These are phyloP conservation scores for Raja brachyura DNA, from an alignment of 2,113 vertebrate genomes.

Conservation along the genomic window DNA sequence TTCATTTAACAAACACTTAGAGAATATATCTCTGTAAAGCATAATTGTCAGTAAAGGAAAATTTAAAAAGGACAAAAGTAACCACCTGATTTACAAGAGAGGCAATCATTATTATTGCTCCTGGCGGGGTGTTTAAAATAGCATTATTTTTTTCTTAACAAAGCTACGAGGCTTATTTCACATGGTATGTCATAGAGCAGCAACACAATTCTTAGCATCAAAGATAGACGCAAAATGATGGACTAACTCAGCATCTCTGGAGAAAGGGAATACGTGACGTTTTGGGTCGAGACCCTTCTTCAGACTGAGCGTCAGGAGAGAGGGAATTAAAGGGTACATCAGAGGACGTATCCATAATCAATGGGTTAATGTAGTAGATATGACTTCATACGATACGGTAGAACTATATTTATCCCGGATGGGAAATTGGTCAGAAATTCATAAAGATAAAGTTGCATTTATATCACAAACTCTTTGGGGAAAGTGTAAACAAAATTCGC, in stretches of 20 bases:
- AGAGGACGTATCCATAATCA: no score
- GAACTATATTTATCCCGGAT: not conserved
- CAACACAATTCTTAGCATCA: not conserved
- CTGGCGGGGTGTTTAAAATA: not conserved
- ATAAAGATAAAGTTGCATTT: not conserved
- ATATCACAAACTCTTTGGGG: not conserved
- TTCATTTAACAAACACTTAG: not conserved
- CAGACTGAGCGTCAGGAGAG: no score
- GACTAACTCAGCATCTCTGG: no score
- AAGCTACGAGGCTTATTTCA: not conserved
- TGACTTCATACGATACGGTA: not conserved
- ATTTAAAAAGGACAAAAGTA: not conserved
- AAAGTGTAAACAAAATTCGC: not conserved
- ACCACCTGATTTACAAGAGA: not conserved
- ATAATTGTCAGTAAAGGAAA: not conserved
- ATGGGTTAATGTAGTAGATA: not conserved
- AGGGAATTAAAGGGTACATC: not conserved
- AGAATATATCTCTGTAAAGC: not conserved
- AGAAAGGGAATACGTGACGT: no score
- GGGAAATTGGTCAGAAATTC: not conserved
- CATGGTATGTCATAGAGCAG: not conserved
- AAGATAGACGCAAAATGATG: no score
- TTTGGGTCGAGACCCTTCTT: no score
- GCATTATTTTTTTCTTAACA: not conserved
- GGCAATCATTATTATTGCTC: not conserved